phyloP scores from a whole-genome alignment of 2,113 vertebrate genomes.

The Percina caprodes region DNA sequence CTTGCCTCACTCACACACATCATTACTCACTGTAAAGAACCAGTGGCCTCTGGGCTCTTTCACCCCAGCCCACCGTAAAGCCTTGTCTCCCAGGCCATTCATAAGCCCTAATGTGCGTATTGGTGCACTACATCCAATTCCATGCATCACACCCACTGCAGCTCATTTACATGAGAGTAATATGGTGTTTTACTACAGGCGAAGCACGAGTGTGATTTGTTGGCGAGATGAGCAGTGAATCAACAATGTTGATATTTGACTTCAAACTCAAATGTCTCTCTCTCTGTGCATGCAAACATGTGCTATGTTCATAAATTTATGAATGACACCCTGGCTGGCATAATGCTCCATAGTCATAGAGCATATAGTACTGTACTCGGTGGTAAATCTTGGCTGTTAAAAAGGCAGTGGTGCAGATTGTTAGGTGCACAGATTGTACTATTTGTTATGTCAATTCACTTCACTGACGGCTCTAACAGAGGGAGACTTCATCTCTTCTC shows the following conservation, averaged over 20 bases:
- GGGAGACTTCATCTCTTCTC: slow-evolving; percentile 20
- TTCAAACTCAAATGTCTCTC: slow-evolving; percentile 46
- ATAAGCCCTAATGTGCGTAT: slow-evolving; percentile 48
- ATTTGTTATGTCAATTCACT: slow-evolving; percentile 31
- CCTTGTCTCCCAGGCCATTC: slow-evolving; percentile 50
- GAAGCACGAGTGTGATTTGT: slow-evolving; percentile 58
- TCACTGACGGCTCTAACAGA: slow-evolving; percentile 39
- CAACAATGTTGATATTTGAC: slow-evolving; percentile 49
- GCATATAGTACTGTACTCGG: neutral
- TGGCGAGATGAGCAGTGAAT: slow-evolving; percentile 49
- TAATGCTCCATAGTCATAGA: slow-evolving; percentile 9
- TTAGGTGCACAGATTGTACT: slow-evolving; percentile 31
- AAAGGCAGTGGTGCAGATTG: slow-evolving; percentile 12
- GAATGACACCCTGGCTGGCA: slow-evolving; percentile 13
- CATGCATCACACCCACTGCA: slow-evolving; percentile 53
- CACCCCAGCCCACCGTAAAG: slow-evolving; percentile 35
- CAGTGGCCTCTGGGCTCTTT: slow-evolving; percentile 35
- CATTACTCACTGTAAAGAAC: slow-evolving; percentile 47
- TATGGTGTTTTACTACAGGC: slow-evolving; percentile 38
- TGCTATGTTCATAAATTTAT: slow-evolving; percentile 17
- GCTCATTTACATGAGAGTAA: slow-evolving; percentile 66
- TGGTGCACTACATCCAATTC: slow-evolving; percentile 38
- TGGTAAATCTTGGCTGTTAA: slow-evolving; percentile 26
- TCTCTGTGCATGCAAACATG: slow-evolving; percentile 5
- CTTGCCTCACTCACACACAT: slow-evolving; percentile 2